Evolutionary conservation across 2,797 vertebrate genomes (phyloP).

Genomic region (Poeciliopsis turneri): DNA sequence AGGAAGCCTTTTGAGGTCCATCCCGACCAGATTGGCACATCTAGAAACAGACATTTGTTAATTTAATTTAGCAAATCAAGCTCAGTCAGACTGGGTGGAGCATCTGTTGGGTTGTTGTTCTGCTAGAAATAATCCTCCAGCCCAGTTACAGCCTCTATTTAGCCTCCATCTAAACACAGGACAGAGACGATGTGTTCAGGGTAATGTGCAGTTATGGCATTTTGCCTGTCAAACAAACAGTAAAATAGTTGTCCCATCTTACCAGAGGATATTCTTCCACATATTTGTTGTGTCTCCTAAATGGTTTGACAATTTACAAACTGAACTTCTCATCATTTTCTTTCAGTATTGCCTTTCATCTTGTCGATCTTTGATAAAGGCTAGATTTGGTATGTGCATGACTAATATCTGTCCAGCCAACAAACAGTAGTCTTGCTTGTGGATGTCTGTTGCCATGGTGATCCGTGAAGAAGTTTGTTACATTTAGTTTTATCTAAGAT

Average conservation of each 20-base stretch:
- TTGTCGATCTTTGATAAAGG: not conserved
- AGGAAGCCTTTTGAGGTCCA: not conserved
- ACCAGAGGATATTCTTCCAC: not conserved
- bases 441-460: not conserved
- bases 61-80: not conserved
- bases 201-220: not conserved
- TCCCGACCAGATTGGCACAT: not conserved
- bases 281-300: not conserved
- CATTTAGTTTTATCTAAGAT: not conserved
- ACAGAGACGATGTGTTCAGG: not conserved
- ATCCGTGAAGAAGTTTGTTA: not conserved
- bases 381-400: not conserved
- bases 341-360: not conserved
- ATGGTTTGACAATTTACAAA: not conserved
- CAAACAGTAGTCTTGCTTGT: not conserved
- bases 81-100: not conserved
- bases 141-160: not conserved
- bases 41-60: not conserved
- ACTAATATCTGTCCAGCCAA: not conserved
- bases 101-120: not conserved
- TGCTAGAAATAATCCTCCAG: not conserved
- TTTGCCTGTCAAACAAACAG: not conserved
- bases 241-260: not conserved
- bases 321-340: not conserved
- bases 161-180: not conserved